Evolutionary conservation across 2,797 vertebrate genomes (phyloP).

Genomic region (Gymnoscopelus microlampas): DNA sequence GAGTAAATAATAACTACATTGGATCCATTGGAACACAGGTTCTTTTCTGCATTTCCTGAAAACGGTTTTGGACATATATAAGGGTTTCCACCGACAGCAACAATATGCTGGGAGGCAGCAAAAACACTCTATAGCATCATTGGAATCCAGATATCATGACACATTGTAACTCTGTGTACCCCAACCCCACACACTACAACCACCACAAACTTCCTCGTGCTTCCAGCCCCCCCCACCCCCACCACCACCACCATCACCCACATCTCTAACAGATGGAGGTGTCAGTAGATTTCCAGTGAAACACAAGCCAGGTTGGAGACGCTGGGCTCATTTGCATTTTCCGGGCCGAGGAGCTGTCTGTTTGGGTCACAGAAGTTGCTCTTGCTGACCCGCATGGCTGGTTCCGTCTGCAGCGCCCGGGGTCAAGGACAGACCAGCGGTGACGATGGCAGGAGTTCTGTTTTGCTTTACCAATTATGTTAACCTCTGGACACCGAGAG

Average conservation of each 20-base stretch:
- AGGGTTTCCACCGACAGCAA: too few species aligned
- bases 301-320: constrained; percentile 55
- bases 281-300: constrained; percentile 65
- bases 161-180: too few species aligned
- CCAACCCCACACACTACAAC: too few species aligned
- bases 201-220: too few species aligned
- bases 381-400: constrained; percentile 54
- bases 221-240: neutral
- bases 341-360: constrained; percentile 56
- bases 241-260: constrained; percentile 18
- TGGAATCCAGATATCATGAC: too few species aligned
- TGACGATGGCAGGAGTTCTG: constrained; percentile 43
- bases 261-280: constrained; percentile 73
- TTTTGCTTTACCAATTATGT: constrained; percentile 19
- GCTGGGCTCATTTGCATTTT: constrained; percentile 67
- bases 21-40: too few species aligned
- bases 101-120: too few species aligned
- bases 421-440: constrained; percentile 67
- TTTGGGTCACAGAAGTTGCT: constrained; percentile 56
- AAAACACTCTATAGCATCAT: too few species aligned
- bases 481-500: constrained; percentile 34
- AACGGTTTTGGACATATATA: too few species aligned
- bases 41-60: too few species aligned
- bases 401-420: constrained; percentile 29
- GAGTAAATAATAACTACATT: too few species aligned